Evolutionary conservation across 1,140 invertebrate genomes (phyloP).

Genomic region (Drosophila pseudoobscura): DNA sequence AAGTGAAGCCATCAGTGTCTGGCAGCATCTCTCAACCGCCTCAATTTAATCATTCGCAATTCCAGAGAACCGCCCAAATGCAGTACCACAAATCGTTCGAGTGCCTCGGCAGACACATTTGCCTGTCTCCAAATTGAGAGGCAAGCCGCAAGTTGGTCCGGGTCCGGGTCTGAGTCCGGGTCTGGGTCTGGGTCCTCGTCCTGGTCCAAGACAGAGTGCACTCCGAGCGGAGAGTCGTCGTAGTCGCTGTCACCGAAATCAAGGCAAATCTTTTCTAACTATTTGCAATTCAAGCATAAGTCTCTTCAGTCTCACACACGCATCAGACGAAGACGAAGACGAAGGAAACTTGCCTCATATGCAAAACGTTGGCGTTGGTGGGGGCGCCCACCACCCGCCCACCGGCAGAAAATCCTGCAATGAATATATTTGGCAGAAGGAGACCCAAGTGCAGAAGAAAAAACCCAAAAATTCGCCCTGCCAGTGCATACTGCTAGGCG

Average conservation of each 20-base stretch:
- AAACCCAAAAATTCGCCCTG: slow-evolving; percentile 27
- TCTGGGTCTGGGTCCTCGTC: neutral
- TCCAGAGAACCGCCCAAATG: slow-evolving; percentile 64
- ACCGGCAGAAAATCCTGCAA: slow-evolving; percentile 69
- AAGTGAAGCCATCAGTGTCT: slow-evolving; percentile 59
- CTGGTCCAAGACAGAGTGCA: slow-evolving; percentile 41
- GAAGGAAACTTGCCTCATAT: slow-evolving; percentile 44
- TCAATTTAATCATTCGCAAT: slow-evolving; percentile 71
- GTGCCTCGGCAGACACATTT: slow-evolving; percentile 53
- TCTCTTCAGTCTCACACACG: slow-evolving; percentile 34
- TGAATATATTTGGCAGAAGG: slow-evolving; percentile 72
- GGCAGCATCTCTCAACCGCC: slow-evolving; percentile 38
- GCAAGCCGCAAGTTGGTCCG: slow-evolving; percentile 44
- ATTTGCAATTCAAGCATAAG: slow-evolving; percentile 82
- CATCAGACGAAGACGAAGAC: slow-evolving; percentile 12
- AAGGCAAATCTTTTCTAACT: slow-evolving; percentile 79
- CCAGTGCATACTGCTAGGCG: slow-evolving; percentile 67
- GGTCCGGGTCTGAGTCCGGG: neutral
- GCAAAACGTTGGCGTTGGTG: slow-evolving; percentile 48
- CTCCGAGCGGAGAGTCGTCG: slow-evolving; percentile 42
- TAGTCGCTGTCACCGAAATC: slow-evolving; percentile 44
- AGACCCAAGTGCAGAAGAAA: slow-evolving; percentile 21
- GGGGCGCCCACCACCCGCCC: slow-evolving; percentile 15
- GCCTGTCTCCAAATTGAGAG: slow-evolving; percentile 49
- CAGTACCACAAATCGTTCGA: slow-evolving; percentile 76